phyloP scores from a whole-genome alignment of 2,888 invertebrate genomes.

The Cyclophora albipunctata region DNA sequence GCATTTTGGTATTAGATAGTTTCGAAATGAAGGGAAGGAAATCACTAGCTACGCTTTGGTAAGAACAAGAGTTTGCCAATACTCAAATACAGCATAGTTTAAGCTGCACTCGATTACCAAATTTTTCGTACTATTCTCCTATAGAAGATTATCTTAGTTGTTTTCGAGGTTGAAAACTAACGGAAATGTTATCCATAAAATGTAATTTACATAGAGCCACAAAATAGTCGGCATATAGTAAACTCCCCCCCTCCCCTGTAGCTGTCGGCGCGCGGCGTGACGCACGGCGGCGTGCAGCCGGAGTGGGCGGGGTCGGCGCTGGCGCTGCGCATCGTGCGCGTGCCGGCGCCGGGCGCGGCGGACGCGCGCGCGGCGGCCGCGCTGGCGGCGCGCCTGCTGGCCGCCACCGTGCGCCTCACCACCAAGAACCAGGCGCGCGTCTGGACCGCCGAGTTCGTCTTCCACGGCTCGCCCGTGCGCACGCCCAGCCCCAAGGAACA shows the following conservation, averaged over 20 bases:
- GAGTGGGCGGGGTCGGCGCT: constrained; percentile 93
- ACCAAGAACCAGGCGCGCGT: constrained; percentile 84
- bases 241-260: constrained; percentile 26
- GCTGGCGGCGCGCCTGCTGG: constrained; percentile 85
- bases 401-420: constrained; percentile 88
- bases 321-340: constrained; percentile 84
- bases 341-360: constrained; percentile 79
- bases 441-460: constrained; percentile 94
- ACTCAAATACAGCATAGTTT: too few relatives aligned
- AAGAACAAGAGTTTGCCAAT: too few relatives aligned
- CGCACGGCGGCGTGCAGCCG: constrained; percentile 93
- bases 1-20: not conserved
- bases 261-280: constrained; percentile 86
- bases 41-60: too few relatives aligned
- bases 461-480: constrained; percentile 86
- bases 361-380: constrained; percentile 77
- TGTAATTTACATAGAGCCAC: too few relatives aligned
- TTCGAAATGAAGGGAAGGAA: too few relatives aligned
- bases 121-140: too few relatives aligned
- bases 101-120: too few relatives aligned
- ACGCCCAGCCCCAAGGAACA: constrained; percentile 90
- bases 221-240: too few relatives aligned
- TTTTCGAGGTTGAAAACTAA: too few relatives aligned
- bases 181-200: too few relatives aligned
- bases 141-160: too few relatives aligned